Conservation (phyloP, 2,113 vertebrate genomes). For the human (Homo sapiens) region DNA sequence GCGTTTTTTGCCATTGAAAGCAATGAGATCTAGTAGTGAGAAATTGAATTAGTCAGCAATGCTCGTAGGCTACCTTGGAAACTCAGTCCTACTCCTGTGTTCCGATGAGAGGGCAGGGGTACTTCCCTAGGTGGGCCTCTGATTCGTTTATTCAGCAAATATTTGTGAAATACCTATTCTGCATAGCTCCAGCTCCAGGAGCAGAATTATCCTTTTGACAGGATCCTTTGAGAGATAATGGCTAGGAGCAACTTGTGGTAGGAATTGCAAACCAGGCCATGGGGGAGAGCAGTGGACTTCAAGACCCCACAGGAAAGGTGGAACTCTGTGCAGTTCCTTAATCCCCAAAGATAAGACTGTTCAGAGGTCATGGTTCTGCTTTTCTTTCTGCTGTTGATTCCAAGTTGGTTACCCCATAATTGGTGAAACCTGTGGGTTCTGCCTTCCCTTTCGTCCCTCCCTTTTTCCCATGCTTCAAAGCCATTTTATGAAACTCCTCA, state of each 20-base stretch:
- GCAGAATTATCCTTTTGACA: not conserved
- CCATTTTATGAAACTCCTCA: not conserved
- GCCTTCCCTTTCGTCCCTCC: not conserved
- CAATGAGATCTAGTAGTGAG: not conserved
- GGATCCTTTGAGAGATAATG: not conserved
- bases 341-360: not conserved
- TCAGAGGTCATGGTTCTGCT: not conserved
- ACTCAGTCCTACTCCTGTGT: not conserved
- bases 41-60: not conserved
- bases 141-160: not conserved
- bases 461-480: not conserved
- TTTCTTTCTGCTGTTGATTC: slow-evolving; percentile 35
- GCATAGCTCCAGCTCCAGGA: not conserved
- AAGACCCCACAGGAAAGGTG: not conserved
- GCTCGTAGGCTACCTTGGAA: not conserved
- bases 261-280: not conserved
- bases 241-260: not conserved
- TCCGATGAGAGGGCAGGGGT: not conserved
- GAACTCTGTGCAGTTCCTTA: not conserved
- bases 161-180: not conserved
- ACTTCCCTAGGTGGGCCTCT: not conserved
- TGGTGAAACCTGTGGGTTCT: not conserved
- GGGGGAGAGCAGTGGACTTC: not conserved
- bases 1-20: too few relatives aligned
- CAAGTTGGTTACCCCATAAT: not conserved